Conservation (phyloP, 1,140 invertebrate species). For the Sycophaga agraensis region DNA sequence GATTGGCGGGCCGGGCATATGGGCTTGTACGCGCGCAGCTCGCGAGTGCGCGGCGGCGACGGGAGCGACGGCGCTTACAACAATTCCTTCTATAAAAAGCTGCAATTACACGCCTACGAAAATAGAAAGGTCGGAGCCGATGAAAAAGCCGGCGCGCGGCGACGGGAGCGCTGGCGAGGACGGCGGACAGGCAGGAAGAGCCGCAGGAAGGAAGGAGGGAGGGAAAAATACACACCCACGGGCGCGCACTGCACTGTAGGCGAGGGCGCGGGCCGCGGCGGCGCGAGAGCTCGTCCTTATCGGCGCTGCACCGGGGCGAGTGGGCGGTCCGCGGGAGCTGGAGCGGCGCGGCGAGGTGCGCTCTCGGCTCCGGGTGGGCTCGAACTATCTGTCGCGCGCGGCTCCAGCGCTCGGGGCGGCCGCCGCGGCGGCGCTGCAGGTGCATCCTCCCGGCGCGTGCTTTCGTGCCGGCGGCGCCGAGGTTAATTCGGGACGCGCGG, state of each 20-base stretch:
- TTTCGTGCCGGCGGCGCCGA: not conserved
- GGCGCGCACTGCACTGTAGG: not conserved
- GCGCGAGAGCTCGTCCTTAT: no score
- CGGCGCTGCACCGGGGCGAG: no score
- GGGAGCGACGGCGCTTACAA: not conserved
- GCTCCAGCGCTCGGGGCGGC: conserved; percentile 7
- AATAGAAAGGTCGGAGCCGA: conserved; percentile 15
- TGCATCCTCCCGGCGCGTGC: no score
- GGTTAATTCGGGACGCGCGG: not conserved
- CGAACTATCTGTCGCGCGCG: conserved; percentile 4
- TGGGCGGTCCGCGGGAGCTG: not conserved
- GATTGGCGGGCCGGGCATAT: no score
- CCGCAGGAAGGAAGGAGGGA: not conserved
- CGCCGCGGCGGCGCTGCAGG: not conserved
- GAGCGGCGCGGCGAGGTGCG: conserved; percentile 8
- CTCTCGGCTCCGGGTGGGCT: conserved; percentile 7
- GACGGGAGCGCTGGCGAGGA: not conserved
- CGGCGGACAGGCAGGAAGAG: not conserved
- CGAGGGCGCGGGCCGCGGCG: not conserved
- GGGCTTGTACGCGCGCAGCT: no score
- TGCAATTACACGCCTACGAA: conserved; percentile 26
- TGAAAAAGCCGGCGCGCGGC: not conserved
- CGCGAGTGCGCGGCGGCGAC: not conserved
- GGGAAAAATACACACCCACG: conserved; percentile 23
- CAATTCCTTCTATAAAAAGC: conserved; percentile 26